Evolutionary conservation across 2,888 invertebrate genomes (phyloP), one percentile per base, ranked within the genome.

Genomic region (Scaptomyza cyrtandrae): DNA sequence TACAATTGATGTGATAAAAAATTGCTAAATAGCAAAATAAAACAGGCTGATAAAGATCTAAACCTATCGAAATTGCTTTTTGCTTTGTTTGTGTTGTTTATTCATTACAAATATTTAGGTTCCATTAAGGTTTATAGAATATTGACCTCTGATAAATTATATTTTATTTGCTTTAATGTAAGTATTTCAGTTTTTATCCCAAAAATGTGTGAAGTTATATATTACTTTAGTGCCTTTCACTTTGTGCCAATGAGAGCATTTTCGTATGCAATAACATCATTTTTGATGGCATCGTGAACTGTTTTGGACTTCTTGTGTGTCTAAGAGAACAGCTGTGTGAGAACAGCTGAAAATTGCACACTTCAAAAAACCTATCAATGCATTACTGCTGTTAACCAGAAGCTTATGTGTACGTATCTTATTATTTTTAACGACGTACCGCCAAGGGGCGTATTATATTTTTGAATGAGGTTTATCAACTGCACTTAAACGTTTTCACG

Each of bases 371-470:
- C 59, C 58, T 46, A 46, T 37, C 37, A 37, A 2, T 39, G 14
- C 5, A 37, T 14, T 41, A 10, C 24, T 14, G 24, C 24, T n/a
- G 41, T 58, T 33, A 19, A 7, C 43, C 7, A 16, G n/a, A n/a
- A 14, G 33, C 19, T 16, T 43, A 6, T n/a, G 31, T 35, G 37
- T 52, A 10, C 14, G n/a, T 29, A 13, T 16, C 57, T 44, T 33
- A 10, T 37, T 53, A 6, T 24, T 10, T 35, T 52, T 16, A 24
- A 24, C 48, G 29, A 60, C 63, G 41, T 39, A 14, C 9, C 7
- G 39, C 14, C 39, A 39, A 7, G 7, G 53, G 72, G 63, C 78
- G 72, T 75, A 70, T 67, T 70, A 69, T 72, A 72, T 65, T 77
- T 72, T 27, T 60, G 39, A 49, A 49, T 43, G 41, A 37, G n/a